Evolutionary conservation across 2,797 vertebrate genomes (phyloP).

Genomic region (Coregonus suidteri): DNA sequence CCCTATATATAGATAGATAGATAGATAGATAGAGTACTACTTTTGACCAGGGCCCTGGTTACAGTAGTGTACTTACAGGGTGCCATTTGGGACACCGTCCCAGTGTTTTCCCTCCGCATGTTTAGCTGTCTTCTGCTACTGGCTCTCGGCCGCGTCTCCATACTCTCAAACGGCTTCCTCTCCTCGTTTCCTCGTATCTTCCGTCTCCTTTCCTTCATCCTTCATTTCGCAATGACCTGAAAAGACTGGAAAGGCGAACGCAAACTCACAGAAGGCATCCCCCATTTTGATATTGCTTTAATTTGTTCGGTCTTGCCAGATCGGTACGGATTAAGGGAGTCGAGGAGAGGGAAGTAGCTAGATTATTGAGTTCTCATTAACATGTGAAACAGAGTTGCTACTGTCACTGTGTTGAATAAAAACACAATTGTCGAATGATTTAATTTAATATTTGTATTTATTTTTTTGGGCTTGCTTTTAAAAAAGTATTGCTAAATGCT

Average conservation of each 20-base stretch:
- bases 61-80: not conserved
- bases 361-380: constrained; percentile 39
- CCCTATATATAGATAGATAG: not conserved
- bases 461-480: constrained; percentile 73
- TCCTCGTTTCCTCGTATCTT: constrained; percentile 26
- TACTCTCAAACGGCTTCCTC: constrained; percentile 51
- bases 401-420: constrained; percentile 67
- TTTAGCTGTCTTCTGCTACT: constrained; percentile 57
- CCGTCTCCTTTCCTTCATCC: not conserved
- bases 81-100: not conserved
- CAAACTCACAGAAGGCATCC: not conserved
- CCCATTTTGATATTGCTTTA: not conserved
- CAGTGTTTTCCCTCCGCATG: constrained; percentile 52
- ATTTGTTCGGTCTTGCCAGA: not conserved
- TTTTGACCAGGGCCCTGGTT: not conserved
- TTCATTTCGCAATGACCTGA: not conserved
- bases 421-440: constrained; percentile 70
- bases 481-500: constrained; percentile 73
- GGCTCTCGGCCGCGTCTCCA: constrained; percentile 54
- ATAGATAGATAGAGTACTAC: no score
- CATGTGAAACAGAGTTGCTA: constrained; percentile 63
- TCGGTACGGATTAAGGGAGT: not conserved
- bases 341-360: constrained; percentile 34
- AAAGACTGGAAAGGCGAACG: not conserved
- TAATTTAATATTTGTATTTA: constrained; percentile 73